These are phyloP conservation scores for Micromesistius poutassou DNA, from an alignment of 2,797 vertebrate species.

Conservation along the genomic window DNA sequence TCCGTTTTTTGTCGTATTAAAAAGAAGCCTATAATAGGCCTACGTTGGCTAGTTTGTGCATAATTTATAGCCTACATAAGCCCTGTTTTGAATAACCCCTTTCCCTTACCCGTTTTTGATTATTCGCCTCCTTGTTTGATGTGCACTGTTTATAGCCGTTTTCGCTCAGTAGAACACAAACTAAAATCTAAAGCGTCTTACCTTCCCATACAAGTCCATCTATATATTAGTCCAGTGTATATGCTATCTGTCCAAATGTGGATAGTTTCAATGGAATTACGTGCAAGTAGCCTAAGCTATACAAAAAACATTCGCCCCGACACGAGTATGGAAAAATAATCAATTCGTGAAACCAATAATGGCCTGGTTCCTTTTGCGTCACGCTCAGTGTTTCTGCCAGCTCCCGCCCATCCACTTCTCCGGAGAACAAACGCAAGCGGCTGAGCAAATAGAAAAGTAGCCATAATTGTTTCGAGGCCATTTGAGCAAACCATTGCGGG, in stretches of 20 bases:
- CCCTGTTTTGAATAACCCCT: neutral
- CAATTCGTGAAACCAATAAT: constrained; percentile 45
- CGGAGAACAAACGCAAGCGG: constrained; percentile 34
- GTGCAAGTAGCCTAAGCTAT: constrained; percentile 1
- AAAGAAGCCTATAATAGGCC: neutral
- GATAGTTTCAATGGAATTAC: neutral
- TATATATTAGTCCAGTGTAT: constrained; percentile 17
- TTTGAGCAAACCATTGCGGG: constrained; percentile 27
- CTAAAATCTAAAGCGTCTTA: constrained; percentile 56
- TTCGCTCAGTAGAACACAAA: neutral
- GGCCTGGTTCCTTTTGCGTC: constrained; percentile 57
- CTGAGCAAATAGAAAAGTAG: constrained; percentile 49
- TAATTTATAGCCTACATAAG: neutral
- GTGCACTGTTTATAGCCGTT: neutral
- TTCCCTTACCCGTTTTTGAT: neutral
- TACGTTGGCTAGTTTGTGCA: neutral
- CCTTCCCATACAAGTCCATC: constrained; percentile 88
- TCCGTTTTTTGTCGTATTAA: neutral
- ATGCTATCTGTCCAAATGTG: constrained; percentile 5
- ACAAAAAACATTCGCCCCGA: constrained; percentile 24
- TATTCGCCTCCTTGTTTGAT: neutral
- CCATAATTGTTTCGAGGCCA: constrained; percentile 51
- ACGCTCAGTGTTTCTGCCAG: constrained; percentile 25
- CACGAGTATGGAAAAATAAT: constrained; percentile 11
- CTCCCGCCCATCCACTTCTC: constrained; percentile 38